Evolutionary conservation across 2,888 invertebrate species (phyloP).

Genomic region (Neoitamus cyanurus): DNA sequence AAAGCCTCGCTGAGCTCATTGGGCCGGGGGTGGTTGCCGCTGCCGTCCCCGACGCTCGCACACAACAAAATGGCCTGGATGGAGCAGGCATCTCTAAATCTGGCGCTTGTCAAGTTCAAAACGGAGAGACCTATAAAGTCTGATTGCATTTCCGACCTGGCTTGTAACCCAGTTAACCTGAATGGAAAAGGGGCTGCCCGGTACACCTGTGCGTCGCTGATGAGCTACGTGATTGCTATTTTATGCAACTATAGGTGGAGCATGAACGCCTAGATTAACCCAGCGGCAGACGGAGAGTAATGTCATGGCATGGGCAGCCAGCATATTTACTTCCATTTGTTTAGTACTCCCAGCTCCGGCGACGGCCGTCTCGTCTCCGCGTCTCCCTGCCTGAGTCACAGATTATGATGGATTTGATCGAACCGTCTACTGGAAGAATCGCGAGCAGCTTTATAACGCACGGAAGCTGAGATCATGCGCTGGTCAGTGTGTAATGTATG

Average conservation of each 20-base stretch:
- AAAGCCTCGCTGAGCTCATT: neutral
- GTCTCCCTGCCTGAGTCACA: neutral
- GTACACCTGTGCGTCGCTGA: neutral
- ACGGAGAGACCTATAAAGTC: neutral
- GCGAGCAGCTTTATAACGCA: neutral
- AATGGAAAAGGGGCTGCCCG: neutral
- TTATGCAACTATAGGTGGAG: neutral
- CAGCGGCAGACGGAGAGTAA: neutral
- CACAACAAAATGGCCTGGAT: neutral
- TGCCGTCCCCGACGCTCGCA: neutral
- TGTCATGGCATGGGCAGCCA: neutral
- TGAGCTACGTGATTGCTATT: neutral
- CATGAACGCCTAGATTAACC: neutral
- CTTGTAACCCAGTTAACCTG: neutral
- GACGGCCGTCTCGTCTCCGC: neutral
- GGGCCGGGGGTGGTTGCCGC: neutral
- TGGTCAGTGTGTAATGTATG: neutral
- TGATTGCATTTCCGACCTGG: neutral
- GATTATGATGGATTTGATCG: neutral
- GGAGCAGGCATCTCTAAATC: neutral
- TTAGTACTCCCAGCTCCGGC: neutral
- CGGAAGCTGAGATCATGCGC: neutral
- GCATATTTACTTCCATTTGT: neutral
- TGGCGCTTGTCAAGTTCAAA: neutral
- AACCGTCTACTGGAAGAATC: neutral